Evolutionary conservation across 2,888 invertebrate genomes (phyloP).

Genomic region (Amiota mariae): DNA sequence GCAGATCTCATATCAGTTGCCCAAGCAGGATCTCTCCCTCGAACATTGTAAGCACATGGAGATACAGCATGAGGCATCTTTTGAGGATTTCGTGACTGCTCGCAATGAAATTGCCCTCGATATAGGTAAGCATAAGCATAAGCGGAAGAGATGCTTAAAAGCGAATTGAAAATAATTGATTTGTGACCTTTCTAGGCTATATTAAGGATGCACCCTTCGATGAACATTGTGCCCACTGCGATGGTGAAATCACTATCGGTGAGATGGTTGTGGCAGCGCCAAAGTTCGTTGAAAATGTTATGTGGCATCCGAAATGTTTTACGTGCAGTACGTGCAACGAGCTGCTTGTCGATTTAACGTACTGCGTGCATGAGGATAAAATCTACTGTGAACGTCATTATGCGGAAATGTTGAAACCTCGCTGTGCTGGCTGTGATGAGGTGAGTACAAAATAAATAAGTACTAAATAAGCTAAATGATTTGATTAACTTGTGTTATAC

Average conservation of each 20-base stretch:
- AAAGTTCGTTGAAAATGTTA: constrained; percentile 83
- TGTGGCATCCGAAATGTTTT: constrained; percentile 96
- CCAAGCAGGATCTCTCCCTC: constrained; percentile 93
- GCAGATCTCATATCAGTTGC: constrained; percentile 90
- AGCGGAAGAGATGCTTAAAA: constrained; percentile 36
- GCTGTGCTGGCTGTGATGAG: constrained; percentile 98
- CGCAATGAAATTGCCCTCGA: constrained; percentile 97
- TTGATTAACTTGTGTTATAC: too few species aligned
- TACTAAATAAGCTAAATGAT: too few species aligned
- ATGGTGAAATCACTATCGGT: constrained; percentile 84
- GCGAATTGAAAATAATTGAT: constrained; percentile 1
- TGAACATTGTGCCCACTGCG: constrained; percentile 87
- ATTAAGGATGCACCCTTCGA: constrained; percentile 78
- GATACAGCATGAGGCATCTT: constrained; percentile 83
- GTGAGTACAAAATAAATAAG: constrained; percentile 81
- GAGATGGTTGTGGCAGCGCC: constrained; percentile 90
- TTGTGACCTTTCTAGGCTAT: constrained; percentile 72
- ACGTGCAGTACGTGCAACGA: constrained; percentile 91
- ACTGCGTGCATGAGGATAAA: constrained; percentile 91
- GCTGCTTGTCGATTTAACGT: constrained; percentile 95
- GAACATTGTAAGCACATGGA: constrained; percentile 92
- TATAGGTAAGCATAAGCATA: constrained; percentile 88
- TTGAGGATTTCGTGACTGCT: constrained; percentile 94
- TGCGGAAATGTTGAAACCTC: constrained; percentile 94
- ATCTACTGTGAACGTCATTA: constrained; percentile 96